Base-by-base conservation (phyloP, 1,140 invertebrate genomes). In the Scaptomyza graminum region DNA sequence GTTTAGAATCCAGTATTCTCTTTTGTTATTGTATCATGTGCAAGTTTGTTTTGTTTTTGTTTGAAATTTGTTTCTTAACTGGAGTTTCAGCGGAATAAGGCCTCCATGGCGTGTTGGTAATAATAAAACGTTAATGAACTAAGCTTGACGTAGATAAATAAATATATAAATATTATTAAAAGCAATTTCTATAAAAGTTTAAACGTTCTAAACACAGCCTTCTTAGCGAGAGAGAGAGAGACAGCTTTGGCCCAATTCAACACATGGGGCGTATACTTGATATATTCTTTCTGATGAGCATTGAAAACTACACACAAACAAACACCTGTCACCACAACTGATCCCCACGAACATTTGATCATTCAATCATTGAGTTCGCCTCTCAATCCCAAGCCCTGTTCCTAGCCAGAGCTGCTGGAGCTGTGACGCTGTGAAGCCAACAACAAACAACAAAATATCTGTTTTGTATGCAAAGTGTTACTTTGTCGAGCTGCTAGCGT, bases 401-500 rank as follows among this genome's bases (percentile, higher is more conserved):
- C 44, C 67, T 37, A 52, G 12, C 31, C 54, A 46, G 12, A 41
- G 37, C 12, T n/a, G 37, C 12, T 41, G 11, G 37, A 12, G 4
- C 37, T 41, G 12, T 41, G 37, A 41, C 37, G 37, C 11, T 41
- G 37, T 1, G 6, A 34, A 34, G 31, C 7, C 31, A 34, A 34
- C 7, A 34, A 34, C 8, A 34, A 34, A 34, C 6, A 34, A 34
- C 31, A 34, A 34, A 34, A 44, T 37, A 25, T 22, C 51, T 57
- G 46, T 80, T 85, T 76, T 64, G 79, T 88, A 87, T 87, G 75
- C 83, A 67, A 55, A 49, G 44, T 47, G 15, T 7, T 34, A 31
- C 41, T 52, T 50, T 13, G 47, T 15, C 22, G 51, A 12, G 57
- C 54, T 59, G 72, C 52, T 56, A 64, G 61, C 73, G 60, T 75